These are phyloP conservation scores for Anguilla japonica DNA, from an alignment of 2,113 vertebrate species.

Conservation along the genomic window DNA sequence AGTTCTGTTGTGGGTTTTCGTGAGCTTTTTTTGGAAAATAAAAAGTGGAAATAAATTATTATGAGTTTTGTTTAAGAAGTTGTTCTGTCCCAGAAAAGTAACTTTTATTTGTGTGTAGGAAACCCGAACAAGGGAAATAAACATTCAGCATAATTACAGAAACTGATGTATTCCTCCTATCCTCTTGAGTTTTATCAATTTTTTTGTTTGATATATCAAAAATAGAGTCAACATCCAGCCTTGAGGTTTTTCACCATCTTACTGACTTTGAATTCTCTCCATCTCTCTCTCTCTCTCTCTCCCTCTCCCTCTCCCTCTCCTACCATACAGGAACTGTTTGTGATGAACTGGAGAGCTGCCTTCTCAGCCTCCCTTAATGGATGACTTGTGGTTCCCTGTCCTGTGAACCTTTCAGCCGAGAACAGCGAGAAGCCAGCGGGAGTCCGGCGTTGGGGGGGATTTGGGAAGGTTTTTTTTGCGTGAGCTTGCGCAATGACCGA, in stretches of 20 bases:
- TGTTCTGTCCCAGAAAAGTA: background rate
- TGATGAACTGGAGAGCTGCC: constrained; percentile 7
- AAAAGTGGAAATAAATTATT: background rate
- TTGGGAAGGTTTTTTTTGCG: constrained; percentile 9
- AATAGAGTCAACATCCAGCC: background rate
- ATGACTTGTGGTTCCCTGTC: constrained; percentile 44
- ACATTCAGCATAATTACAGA: background rate
- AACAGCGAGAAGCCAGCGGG: constrained; percentile 51
- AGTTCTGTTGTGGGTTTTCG: background rate
- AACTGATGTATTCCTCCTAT: background rate
- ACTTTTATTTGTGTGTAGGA: background rate
- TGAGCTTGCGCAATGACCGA: constrained; percentile 74
- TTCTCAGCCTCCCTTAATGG: constrained; percentile 39
- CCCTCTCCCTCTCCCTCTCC: constrained; percentile 32
- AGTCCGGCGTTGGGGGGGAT: constrained; percentile 32
- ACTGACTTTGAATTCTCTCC: background rate
- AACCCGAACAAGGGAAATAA: background rate
- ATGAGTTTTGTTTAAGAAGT: background rate
- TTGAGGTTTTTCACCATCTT: background rate
- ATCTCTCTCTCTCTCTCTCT: background rate
- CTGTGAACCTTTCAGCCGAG: constrained; percentile 42
- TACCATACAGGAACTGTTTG: constrained; percentile 38
- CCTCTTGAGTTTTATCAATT: background rate
- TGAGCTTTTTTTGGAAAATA: background rate
- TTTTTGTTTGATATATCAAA: background rate